These are phyloP conservation scores for Gallinago undulata DNA, from an alignment of 2,113 vertebrate genomes.

Conservation along the genomic window DNA sequence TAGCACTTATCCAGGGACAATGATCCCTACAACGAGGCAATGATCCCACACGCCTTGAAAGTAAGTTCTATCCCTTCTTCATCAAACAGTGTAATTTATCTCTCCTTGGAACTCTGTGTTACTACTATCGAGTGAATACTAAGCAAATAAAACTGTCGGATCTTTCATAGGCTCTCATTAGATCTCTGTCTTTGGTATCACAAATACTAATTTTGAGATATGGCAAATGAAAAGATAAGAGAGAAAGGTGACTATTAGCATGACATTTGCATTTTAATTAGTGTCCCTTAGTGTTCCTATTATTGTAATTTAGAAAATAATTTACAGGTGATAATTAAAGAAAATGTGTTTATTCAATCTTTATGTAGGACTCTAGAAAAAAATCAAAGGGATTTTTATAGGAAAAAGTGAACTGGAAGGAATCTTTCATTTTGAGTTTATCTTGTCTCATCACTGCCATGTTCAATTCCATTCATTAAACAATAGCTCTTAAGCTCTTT, in stretches of 20 bases:
- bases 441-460: not conserved
- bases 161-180: not conserved
- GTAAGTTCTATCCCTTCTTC: not conserved
- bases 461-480: constrained; percentile 18
- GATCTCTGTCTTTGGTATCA: not conserved
- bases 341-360: not conserved
- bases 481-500: not conserved
- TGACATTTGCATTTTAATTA: constrained; percentile 25
- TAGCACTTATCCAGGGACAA: not conserved
- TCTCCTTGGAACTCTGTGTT: not conserved
- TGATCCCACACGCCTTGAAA: not conserved
- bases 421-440: not conserved
- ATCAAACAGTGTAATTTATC: not conserved
- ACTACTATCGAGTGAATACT: not conserved
- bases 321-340: constrained; percentile 11
- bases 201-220: not conserved
- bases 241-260: not conserved
- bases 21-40: not conserved
- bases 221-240: not conserved
- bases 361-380: not conserved
- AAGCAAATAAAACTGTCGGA: not conserved
- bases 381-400: not conserved
- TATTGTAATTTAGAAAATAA: constrained; percentile 23
- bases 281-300: not conserved
- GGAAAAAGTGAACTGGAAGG: not conserved